Conservation (phyloP, 1,140 invertebrate genomes). For the Drosophila punjabiensis region DNA sequence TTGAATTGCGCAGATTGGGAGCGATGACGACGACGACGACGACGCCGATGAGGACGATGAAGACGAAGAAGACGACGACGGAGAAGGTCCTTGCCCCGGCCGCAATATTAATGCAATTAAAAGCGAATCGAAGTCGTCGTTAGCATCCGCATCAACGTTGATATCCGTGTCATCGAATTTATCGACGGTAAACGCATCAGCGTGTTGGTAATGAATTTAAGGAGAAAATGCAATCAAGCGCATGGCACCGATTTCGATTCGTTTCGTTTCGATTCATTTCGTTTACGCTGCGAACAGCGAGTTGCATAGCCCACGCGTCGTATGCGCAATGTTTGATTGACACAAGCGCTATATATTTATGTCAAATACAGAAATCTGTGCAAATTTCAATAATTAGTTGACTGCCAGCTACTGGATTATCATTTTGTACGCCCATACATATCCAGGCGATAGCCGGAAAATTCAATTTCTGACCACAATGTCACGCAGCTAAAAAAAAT, state of each 20-base stretch:
- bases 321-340: conserved; percentile 46
- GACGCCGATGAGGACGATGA: neutral
- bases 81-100: conserved; percentile 44
- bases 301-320: conserved; percentile 25
- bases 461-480: conserved; percentile 58
- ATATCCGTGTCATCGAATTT: conserved; percentile 57
- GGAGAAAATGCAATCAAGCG: conserved; percentile 72
- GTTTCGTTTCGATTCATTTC: conserved; percentile 14
- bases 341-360: conserved; percentile 19
- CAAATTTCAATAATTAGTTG: conserved; percentile 74
- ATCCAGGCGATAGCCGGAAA: conserved; percentile 2
- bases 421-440: conserved; percentile 2
- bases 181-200: conserved; percentile 72
- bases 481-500: conserved; percentile 37
- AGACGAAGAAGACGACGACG: neutral
- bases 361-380: conserved; percentile 43
- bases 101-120: conserved; percentile 80
- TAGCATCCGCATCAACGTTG: conserved; percentile 27
- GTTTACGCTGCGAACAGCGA: neutral
- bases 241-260: conserved; percentile 66
- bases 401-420: conserved; percentile 42
- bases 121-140: conserved; percentile 64
- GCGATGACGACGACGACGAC: conserved; percentile 8
- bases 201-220: conserved; percentile 71
- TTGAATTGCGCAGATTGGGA: conserved; percentile 76